A percentile compares a stretch with the other conserved stretches of the same genome.
Evolutionary conservation across 2,888 invertebrate genomes (phyloP).

Genomic region (Crocallis elinguaria): DNA sequence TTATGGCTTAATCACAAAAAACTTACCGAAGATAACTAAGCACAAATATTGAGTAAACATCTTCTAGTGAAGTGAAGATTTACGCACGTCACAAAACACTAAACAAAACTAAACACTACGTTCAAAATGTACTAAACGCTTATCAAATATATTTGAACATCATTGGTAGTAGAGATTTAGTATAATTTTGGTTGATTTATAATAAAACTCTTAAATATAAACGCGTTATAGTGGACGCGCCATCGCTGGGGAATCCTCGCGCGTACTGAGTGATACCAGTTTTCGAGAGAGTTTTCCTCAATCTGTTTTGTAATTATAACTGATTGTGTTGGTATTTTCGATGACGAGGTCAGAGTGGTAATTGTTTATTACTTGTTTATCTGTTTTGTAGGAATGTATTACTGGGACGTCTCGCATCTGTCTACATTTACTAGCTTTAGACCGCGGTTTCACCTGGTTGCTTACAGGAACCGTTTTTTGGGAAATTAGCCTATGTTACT

Average conservation of each 20-base stretch:
- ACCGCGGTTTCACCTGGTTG: too few relatives aligned
- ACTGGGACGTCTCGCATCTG: too few relatives aligned
- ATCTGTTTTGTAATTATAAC: background rate
- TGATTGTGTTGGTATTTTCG: too few relatives aligned
- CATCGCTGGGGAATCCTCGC: constrained; percentile 12
- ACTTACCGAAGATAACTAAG: constrained; percentile 7
- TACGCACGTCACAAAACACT: constrained; percentile 10
- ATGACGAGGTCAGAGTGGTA: too few relatives aligned
- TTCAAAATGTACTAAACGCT: background rate
- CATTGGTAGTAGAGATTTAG: background rate
- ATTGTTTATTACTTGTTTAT: too few relatives aligned
- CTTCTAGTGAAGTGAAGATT: too few relatives aligned
- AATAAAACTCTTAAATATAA: constrained; percentile 1
- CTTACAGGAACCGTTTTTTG: too few relatives aligned
- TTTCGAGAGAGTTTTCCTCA: background rate
- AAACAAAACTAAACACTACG: background rate
- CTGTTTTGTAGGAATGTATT: too few relatives aligned
- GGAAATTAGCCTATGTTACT: too few relatives aligned
- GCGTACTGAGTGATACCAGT: background rate
- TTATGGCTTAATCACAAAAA: background rate
- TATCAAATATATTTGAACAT: background rate
- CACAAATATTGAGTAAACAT: constrained; percentile 14
- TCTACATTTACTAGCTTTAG: too few relatives aligned
- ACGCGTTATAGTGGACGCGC: background rate
- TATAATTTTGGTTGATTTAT: constrained; percentile 3